Percentiles rank a stretch among this genome's conserved stretches.
Conservation (phyloP, 2,113 vertebrate species). For the Ranitomeya variabilis region DNA sequence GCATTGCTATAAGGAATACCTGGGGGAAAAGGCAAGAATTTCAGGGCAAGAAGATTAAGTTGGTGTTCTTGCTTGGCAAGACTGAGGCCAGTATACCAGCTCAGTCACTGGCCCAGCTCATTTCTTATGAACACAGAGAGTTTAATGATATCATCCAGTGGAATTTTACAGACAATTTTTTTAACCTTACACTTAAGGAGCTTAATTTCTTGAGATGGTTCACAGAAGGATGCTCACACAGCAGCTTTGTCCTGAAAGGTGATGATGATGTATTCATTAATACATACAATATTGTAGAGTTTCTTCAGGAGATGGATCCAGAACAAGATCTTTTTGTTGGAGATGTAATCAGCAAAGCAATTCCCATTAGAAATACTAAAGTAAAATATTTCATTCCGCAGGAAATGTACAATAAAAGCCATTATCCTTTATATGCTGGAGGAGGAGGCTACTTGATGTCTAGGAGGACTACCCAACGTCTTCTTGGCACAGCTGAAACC, state of each 20-base stretch:
- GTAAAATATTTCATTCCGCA: constrained; percentile 76
- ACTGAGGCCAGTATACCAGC: constrained; percentile 57
- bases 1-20: constrained; percentile 72
- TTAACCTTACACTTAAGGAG: constrained; percentile 80
- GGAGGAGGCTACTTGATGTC: constrained; percentile 79
- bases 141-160: constrained; percentile 77
- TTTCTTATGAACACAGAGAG: constrained; percentile 71
- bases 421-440: constrained; percentile 75
- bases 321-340: constrained; percentile 73
- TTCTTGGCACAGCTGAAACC: constrained; percentile 63
- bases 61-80: constrained; percentile 72
- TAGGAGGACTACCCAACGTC: constrained; percentile 64
- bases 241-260: constrained; percentile 73
- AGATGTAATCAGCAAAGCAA: constrained; percentile 71
- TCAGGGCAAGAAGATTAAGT: constrained; percentile 62
- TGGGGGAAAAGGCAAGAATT: constrained; percentile 71
- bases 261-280: constrained; percentile 78
- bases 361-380: constrained; percentile 73
- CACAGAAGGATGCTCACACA: constrained; percentile 62
- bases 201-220: constrained; percentile 77
- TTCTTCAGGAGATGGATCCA: constrained; percentile 67
- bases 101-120: constrained; percentile 67
- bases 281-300: constrained; percentile 74
- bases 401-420: constrained; percentile 69
- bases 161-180: constrained; percentile 78